phyloP scores from a whole-genome alignment of 2,113 vertebrate species.

The Tragelaphus imberbis region DNA sequence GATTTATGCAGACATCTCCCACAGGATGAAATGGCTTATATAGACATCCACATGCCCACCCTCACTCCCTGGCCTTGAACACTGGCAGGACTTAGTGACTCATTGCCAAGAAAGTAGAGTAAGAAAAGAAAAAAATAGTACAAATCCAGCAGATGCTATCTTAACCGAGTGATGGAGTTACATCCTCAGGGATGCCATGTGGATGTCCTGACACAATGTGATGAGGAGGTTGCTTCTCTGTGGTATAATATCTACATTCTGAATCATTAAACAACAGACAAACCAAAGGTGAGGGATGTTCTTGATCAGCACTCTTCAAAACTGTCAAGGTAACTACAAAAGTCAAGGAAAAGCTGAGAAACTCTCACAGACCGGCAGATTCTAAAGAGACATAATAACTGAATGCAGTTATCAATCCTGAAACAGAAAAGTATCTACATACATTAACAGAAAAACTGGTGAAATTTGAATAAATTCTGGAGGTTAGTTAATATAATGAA shows the following conservation, averaged over 20 bases:
- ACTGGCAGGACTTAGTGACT: not conserved
- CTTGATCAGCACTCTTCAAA: not conserved
- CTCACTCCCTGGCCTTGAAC: not conserved
- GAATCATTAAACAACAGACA: not conserved
- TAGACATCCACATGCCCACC: accelerated
- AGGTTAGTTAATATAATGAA: not conserved
- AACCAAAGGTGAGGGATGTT: not conserved
- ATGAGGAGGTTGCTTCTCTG: not conserved
- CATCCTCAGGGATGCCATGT: not conserved
- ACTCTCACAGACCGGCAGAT: not conserved
- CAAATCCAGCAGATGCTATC: not conserved
- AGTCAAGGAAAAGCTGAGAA: not conserved
- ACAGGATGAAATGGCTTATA: not conserved
- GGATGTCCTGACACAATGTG: not conserved
- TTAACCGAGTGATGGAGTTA: not conserved
- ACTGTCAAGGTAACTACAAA: not conserved
- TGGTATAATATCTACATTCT: not conserved
- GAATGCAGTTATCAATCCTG: not conserved
- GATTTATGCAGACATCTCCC: not conserved
- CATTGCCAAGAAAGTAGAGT: not conserved
- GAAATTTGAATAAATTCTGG: not conserved
- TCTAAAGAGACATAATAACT: not conserved
- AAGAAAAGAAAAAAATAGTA: not conserved
- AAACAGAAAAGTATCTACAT: not conserved
- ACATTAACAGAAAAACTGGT: not conserved